Percentiles rank a stretch among this genome's conserved stretches.
Evolutionary conservation across 2,888 invertebrate species (phyloP).

Genomic region (Lacanobia oleracea): DNA sequence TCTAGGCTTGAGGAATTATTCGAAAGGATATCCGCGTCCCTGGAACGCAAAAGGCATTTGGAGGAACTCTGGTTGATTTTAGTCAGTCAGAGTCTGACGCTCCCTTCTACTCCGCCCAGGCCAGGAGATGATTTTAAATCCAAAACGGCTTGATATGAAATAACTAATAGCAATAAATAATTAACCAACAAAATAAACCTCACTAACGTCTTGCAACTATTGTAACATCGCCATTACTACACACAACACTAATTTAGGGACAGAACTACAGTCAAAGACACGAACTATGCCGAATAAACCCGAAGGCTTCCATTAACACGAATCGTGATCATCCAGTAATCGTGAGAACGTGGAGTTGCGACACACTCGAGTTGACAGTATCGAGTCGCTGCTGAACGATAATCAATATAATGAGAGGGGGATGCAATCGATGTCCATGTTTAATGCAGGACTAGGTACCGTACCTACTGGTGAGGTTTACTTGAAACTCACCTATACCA

Average conservation of each 20-base stretch:
- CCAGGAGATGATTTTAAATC: no score
- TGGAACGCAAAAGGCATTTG: no score
- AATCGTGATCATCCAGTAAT: conserved; percentile 50
- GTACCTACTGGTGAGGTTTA: conserved; percentile 12
- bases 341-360: conserved; percentile 54
- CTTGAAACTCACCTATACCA: conserved; percentile 6
- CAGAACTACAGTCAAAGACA: conserved; percentile 21
- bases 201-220: not conserved
- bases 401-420: conserved; percentile 68
- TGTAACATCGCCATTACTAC: conserved; percentile 18
- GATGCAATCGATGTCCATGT: conserved; percentile 65
- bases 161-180: no score
- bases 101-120: no score
- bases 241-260: conserved; percentile 29
- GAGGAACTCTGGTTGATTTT: no score
- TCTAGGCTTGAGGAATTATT: no score
- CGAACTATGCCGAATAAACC: conserved; percentile 39
- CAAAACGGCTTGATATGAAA: no score
- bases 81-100: no score
- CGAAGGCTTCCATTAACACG: conserved; percentile 35
- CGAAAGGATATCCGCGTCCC: no score
- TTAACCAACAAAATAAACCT: conserved; percentile 8
- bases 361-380: conserved; percentile 54
- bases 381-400: conserved; percentile 61
- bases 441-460: conserved; percentile 61